Percentiles rank a stretch among this genome's conserved stretches.
phyloP scores from a whole-genome alignment of 2,113 vertebrate genomes.

The Pteruthius melanotis region DNA sequence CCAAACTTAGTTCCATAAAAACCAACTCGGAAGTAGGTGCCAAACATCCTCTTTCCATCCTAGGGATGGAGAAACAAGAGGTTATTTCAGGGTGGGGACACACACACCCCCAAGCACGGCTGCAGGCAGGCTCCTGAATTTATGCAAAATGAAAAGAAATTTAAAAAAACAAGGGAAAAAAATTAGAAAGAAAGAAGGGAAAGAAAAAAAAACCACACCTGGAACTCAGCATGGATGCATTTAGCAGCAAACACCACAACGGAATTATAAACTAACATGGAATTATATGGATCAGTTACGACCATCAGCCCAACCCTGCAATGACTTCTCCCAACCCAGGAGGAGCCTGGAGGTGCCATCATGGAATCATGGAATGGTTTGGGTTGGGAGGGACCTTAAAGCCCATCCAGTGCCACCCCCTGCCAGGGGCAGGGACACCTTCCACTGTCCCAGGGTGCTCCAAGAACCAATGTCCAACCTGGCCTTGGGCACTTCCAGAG shows the following conservation, averaged over 20 bases:
- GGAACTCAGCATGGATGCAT: slow-evolving; percentile 35
- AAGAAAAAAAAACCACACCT: slow-evolving; percentile 28
- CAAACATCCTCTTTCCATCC: slow-evolving; percentile 99
- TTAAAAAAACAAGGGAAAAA: not conserved
- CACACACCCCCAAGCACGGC: not conserved
- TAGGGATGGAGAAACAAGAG: slow-evolving; percentile 70
- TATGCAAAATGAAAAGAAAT: slow-evolving; percentile 17
- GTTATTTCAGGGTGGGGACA: slow-evolving; percentile 37
- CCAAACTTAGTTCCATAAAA: slow-evolving; percentile 97
- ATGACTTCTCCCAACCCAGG: not conserved
- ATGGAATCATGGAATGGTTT: not conserved
- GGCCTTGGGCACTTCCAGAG: not conserved
- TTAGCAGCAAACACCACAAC: slow-evolving; percentile 43
- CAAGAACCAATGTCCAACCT: not conserved
- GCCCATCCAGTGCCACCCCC: not conserved
- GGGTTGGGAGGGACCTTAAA: not conserved
- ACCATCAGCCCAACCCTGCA: slow-evolving; percentile 46
- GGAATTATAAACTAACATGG: slow-evolving; percentile 2
- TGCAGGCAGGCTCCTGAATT: slow-evolving; percentile 36
- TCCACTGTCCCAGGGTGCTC: accelerated
- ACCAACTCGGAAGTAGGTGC: slow-evolving; percentile 97
- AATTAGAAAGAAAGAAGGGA: not conserved
- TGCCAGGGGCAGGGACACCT: not conserved
- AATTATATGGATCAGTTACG: not conserved
- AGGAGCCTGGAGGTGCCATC: not conserved